These are phyloP conservation scores for Mayetiola destructor DNA, from an alignment of 2,888 invertebrate genomes.

Conservation along the genomic window DNA sequence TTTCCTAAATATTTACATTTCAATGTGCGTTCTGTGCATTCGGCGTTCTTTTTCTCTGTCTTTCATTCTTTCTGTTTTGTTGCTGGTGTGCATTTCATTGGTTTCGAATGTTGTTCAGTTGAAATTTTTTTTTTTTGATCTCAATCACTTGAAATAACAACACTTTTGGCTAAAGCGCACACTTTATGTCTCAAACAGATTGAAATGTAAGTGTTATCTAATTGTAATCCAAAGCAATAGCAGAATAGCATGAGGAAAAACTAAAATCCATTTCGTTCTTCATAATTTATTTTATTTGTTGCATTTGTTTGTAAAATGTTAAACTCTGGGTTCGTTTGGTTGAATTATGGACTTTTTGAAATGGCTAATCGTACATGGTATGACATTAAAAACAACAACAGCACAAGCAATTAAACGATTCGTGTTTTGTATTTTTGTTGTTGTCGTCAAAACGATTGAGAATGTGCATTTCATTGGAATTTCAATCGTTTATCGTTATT, in stretches of 20 bases:
- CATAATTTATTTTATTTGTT: neutral
- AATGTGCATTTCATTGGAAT: constrained; percentile 10
- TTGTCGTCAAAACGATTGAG: too few relatives aligned
- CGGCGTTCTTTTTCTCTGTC: too few relatives aligned
- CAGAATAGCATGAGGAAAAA: too few relatives aligned
- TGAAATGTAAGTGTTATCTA: constrained; percentile 12
- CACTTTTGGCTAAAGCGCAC: constrained; percentile 10
- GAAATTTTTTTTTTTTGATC: neutral
- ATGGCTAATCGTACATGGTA: constrained; percentile 10
- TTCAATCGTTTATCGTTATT: neutral
- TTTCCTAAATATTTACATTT: constrained; percentile 1
- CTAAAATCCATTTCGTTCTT: neutral
- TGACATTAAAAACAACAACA: constrained; percentile 12
- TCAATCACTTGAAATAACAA: constrained; percentile 3
- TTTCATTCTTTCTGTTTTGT: neutral
- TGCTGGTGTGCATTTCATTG: neutral
- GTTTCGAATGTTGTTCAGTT: neutral
- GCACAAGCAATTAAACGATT: constrained; percentile 8
- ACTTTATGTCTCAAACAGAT: neutral
- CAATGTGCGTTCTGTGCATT: too few relatives aligned
- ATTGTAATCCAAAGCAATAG: constrained; percentile 4
- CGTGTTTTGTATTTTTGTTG: too few relatives aligned
- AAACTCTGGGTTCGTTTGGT: neutral
- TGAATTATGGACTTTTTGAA: neutral
- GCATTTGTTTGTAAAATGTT: neutral